These are phyloP conservation scores for Nylanderia fulva DNA, from an alignment of 1,140 invertebrate species.

Conservation along the genomic window DNA sequence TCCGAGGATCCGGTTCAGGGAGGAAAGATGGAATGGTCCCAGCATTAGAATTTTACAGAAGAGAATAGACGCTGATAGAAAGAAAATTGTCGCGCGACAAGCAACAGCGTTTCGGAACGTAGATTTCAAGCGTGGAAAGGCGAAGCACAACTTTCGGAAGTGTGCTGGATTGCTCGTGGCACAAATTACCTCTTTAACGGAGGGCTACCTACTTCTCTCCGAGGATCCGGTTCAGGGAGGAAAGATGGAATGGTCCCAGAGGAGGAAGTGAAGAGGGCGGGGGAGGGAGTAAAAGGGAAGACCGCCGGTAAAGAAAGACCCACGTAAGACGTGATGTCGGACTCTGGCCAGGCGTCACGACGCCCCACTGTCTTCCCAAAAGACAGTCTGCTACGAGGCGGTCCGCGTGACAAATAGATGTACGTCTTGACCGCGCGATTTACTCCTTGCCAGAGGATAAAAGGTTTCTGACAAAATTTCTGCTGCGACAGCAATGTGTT, in stretches of 20 bases:
- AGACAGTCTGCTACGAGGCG: constrained; percentile 65
- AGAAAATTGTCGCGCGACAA: too few relatives aligned
- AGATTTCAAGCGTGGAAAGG: too few relatives aligned
- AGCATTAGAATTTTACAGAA: too few relatives aligned
- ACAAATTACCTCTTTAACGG: constrained; percentile 81
- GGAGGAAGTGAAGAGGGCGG: constrained; percentile 27
- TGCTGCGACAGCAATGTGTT: constrained; percentile 66
- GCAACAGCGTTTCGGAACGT: too few relatives aligned
- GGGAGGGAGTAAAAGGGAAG: constrained; percentile 12
- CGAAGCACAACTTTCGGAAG: constrained; percentile 64
- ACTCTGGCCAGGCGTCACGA: constrained; percentile 59
- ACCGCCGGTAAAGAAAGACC: constrained; percentile 67
- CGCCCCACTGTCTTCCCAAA: constrained; percentile 55
- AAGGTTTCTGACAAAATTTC: constrained; percentile 75
- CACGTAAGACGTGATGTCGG: constrained; percentile 66
- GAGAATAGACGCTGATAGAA: too few relatives aligned
- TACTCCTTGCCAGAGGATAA: constrained; percentile 72
- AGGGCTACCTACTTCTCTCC: constrained; percentile 72
- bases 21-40: too few relatives aligned
- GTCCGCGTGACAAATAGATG: constrained; percentile 78
- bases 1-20: too few relatives aligned
- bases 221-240: constrained; percentile 63
- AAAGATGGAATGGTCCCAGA: constrained; percentile 80
- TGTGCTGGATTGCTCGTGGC: constrained; percentile 70
- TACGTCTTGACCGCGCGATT: constrained; percentile 72